These are phyloP conservation scores for Sebastes umbrosus DNA, from an alignment of 2,797 vertebrate genomes.

Conservation along the genomic window DNA sequence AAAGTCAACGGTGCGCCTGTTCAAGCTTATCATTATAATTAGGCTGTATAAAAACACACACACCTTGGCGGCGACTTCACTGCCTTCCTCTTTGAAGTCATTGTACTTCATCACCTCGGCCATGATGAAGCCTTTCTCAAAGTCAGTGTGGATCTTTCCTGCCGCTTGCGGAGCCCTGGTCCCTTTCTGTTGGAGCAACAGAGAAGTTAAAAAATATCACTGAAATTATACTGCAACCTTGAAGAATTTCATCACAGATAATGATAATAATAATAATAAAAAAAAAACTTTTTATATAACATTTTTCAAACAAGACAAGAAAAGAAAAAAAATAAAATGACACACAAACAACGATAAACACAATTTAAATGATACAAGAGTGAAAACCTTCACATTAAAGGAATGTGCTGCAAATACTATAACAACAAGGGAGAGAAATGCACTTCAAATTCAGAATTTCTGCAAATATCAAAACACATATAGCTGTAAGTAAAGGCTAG, in stretches of 20 bases:
- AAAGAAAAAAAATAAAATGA: background rate
- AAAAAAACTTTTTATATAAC: background rate
- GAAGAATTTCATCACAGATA: background rate
- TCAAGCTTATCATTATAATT: background rate
- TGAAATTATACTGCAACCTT: background rate
- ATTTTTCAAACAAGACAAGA: background rate
- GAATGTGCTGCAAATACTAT: background rate
- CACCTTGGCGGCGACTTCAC: slow-evolving; percentile 94
- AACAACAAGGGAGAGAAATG: background rate
- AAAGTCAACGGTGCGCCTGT: background rate
- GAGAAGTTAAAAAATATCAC: background rate
- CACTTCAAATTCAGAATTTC: background rate
- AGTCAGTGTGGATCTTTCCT: slow-evolving; percentile 99
- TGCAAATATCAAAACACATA: background rate
- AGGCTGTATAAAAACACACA: background rate
- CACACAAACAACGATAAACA: background rate
- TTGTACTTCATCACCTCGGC: slow-evolving; percentile 98
- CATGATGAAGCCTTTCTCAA: slow-evolving; percentile 99
- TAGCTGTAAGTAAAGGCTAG: fast-evolving
- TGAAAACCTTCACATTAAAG: background rate
- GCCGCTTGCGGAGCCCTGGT: slow-evolving; percentile 95
- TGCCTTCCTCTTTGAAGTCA: slow-evolving; percentile 99
- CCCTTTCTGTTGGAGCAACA: slow-evolving; percentile 89
- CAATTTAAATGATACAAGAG: background rate
- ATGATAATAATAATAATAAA: no score